Percentiles rank a stretch among this genome's conserved stretches.
These are phyloP conservation scores for Drosophila repletoides DNA, from an alignment of 1,140 invertebrate genomes.

Conservation along the genomic window DNA sequence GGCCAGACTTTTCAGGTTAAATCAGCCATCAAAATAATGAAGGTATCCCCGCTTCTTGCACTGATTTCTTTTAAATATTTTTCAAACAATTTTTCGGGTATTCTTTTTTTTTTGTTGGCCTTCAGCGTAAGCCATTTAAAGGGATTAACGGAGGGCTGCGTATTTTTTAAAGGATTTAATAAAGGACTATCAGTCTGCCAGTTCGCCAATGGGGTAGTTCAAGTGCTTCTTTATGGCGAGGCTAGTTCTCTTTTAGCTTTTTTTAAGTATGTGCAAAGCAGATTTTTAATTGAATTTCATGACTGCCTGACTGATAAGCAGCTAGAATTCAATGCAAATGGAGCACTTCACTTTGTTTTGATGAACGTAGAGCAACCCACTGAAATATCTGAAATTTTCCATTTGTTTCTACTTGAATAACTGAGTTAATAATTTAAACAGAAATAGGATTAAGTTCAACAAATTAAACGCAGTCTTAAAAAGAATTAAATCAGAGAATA, in stretches of 20 bases:
- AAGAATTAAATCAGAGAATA: no score
- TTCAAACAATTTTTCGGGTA: constrained; percentile 58
- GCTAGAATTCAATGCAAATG: no score
- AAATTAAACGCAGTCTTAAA: no score
- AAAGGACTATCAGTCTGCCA: background rate
- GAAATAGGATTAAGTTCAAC: no score
- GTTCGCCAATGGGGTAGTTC: constrained; percentile 41
- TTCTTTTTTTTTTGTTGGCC: constrained; percentile 26
- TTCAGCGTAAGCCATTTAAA: constrained; percentile 62
- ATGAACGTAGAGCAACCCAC: no score
- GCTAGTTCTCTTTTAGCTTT: constrained; percentile 15
- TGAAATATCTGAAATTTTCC: no score
- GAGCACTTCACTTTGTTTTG: no score
- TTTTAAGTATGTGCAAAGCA: constrained; percentile 55
- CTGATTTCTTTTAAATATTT: constrained; percentile 75
- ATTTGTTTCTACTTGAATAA: no score
- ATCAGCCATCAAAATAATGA: constrained; percentile 78
- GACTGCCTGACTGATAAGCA: constrained; percentile 46
- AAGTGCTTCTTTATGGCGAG: constrained; percentile 12
- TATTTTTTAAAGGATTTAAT: constrained; percentile 58
- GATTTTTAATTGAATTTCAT: constrained; percentile 62
- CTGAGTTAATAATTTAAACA: no score
- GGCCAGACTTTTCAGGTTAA: constrained; percentile 62
- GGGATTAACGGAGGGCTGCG: constrained; percentile 50
- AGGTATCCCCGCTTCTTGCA: constrained; percentile 42